These are phyloP conservation scores for Diploptera punctata DNA, from an alignment of 2,888 invertebrate species.

Conservation along the genomic window DNA sequence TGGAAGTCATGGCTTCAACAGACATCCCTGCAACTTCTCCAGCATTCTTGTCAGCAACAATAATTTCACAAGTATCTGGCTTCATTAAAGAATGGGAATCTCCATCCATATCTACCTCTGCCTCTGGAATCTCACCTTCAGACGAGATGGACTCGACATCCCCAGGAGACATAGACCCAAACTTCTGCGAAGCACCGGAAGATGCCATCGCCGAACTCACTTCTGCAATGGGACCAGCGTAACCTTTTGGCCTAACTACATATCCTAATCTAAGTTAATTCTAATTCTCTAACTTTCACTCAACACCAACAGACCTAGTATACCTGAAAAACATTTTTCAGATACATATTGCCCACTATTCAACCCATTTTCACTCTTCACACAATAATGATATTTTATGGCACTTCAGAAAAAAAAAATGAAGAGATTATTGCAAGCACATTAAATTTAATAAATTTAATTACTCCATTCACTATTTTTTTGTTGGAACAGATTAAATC, in stretches of 20 bases:
- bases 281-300: conserved; percentile 9
- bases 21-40: conserved; percentile 39
- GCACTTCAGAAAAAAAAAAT: neutral
- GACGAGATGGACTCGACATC: conserved; percentile 56
- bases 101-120: conserved; percentile 43
- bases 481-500: neutral
- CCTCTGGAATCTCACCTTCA: conserved; percentile 55
- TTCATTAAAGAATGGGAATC: conserved; percentile 37
- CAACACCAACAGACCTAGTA: neutral
- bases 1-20: conserved; percentile 35
- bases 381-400: neutral
- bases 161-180: conserved; percentile 47
- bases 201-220: conserved; percentile 35
- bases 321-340: neutral
- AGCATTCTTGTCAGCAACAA: conserved; percentile 27
- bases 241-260: conserved; percentile 39
- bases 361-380: neutral
- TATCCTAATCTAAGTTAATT: conserved; percentile 27
- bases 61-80: conserved; percentile 33
- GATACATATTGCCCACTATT: neutral
- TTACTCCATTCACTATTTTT: conserved; percentile 5
- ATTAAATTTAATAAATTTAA: neutral
- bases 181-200: conserved; percentile 39
- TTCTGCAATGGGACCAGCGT: conserved; percentile 42
- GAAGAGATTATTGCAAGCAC: neutral